Evolutionary conservation across 2,797 vertebrate species (phyloP).

Genomic region (Astyanax mexicanus): DNA sequence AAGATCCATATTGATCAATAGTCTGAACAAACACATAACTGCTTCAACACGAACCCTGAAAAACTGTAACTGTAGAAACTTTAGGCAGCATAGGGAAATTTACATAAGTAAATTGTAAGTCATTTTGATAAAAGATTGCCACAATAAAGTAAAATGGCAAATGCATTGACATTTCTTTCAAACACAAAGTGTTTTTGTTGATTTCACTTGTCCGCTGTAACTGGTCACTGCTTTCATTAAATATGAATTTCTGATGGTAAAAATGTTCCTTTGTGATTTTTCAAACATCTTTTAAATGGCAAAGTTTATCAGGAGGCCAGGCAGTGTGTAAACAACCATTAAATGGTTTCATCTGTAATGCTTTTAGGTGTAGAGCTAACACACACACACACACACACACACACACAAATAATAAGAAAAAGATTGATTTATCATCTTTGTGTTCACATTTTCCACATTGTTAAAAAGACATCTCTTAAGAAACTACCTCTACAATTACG

Average conservation of each 20-base stretch:
- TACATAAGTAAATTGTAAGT: not conserved
- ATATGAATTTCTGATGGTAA: not conserved
- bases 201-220: not conserved
- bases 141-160: not conserved
- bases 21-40: not conserved
- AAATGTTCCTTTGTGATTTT: not conserved
- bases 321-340: not conserved
- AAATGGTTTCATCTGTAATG: not conserved
- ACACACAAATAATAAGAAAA: too few species aligned
- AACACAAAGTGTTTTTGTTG: not conserved
- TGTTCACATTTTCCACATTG: not conserved
- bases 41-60: not conserved
- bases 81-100: not conserved
- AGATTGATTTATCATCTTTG: not conserved
- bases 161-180: not conserved
- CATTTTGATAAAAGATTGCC: not conserved
- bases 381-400: not conserved
- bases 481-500: not conserved
- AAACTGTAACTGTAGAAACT: not conserved
- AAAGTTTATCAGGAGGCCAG: not conserved
- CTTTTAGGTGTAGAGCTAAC: not conserved
- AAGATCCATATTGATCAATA: conserved; percentile 20
- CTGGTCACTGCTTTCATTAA: not conserved
- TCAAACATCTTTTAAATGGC: not conserved
- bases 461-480: not conserved